Evolutionary conservation across 2,113 vertebrate species (phyloP).

Genomic region (Prolemur simus): DNA sequence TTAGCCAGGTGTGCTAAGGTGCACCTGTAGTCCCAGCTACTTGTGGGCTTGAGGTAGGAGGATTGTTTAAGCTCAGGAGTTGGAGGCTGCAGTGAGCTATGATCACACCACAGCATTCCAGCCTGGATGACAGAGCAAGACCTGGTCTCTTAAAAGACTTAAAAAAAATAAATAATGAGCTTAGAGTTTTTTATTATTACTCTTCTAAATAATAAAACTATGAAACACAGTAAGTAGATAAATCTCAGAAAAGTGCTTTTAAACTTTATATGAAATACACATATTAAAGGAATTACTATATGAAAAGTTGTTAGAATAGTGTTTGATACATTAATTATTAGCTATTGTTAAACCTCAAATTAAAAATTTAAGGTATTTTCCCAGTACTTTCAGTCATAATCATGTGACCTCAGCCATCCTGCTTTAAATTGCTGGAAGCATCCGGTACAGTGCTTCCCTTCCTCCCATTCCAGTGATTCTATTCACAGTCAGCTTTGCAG

Average conservation of each 20-base stretch:
- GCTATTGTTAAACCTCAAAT: neutral
- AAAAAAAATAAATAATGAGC: neutral
- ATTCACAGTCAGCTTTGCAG: neutral
- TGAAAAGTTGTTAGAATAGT: neutral
- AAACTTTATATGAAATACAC: neutral
- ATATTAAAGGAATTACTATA: neutral
- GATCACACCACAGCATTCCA: no score
- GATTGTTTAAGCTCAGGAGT: no score
- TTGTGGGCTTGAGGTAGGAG: no score
- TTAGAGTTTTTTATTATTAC: neutral
- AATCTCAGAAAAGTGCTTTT: neutral
- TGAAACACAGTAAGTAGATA: constrained; percentile 13
- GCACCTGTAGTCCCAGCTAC: no score
- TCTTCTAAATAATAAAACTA: constrained; percentile 35
- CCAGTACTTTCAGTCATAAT: neutral
- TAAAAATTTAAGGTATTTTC: constrained; percentile 26
- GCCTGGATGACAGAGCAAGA: no score
- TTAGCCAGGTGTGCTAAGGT: no score
- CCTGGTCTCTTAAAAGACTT: no score
- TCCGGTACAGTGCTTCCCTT: neutral
- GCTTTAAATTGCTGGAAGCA: neutral
- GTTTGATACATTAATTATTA: neutral
- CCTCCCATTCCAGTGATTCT: neutral
- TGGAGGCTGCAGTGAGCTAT: no score
- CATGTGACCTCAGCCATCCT: neutral